These are phyloP conservation scores for Poecilia wingei DNA, from an alignment of 2,797 vertebrate genomes.

Conservation along the genomic window DNA sequence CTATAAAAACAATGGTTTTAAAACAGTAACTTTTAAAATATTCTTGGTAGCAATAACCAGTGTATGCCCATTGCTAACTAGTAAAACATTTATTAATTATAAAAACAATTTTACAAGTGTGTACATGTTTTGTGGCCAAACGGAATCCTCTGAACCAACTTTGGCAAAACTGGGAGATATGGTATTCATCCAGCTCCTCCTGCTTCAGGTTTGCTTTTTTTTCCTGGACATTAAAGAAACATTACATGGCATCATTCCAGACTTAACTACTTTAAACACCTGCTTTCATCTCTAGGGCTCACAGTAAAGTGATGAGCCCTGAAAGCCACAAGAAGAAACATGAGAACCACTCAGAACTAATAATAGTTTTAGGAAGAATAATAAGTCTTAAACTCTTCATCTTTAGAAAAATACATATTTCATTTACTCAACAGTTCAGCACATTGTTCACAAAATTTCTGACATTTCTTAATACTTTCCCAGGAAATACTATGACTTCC, in stretches of 20 bases:
- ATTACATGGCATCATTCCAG: slow-evolving; percentile 6
- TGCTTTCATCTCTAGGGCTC: neutral
- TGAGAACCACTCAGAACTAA: slow-evolving; percentile 2
- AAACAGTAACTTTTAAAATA: neutral
- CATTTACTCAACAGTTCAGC: neutral
- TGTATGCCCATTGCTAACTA: neutral
- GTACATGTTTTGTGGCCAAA: neutral
- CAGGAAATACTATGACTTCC: neutral
- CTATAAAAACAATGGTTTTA: too few relatives aligned
- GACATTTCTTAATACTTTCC: neutral
- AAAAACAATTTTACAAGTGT: neutral
- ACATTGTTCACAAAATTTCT: neutral
- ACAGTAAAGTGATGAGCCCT: neutral
- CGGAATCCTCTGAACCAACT: neutral
- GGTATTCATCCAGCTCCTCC: neutral
- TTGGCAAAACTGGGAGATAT: neutral
- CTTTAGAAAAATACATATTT: neutral
- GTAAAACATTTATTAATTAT: neutral
- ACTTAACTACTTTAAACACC: neutral
- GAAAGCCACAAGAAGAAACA: neutral
- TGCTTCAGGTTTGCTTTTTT: neutral
- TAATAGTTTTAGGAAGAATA: neutral
- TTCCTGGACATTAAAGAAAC: slow-evolving; percentile 5
- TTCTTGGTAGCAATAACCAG: neutral
- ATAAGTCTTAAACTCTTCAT: neutral